phyloP scores from a whole-genome alignment of 2,797 vertebrate genomes.

The Protonibea diacanthus region DNA sequence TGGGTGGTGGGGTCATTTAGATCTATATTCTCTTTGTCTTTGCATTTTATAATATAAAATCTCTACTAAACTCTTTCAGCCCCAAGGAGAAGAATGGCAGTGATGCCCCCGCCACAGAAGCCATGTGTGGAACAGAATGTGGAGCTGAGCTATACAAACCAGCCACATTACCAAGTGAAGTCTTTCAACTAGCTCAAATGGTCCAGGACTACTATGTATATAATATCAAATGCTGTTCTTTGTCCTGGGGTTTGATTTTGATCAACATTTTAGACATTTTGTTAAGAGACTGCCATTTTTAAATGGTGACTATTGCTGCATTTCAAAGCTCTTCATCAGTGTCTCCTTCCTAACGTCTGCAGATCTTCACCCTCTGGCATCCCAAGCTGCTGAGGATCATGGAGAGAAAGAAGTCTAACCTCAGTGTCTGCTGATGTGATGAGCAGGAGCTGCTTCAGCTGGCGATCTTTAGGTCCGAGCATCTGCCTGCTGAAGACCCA shows the following conservation, averaged over 20 bases:
- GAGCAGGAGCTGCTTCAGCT: slow-evolving; percentile 88
- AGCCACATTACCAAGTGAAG: slow-evolving; percentile 82
- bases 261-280: too few species aligned
- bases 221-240: too few species aligned
- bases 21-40: too few species aligned
- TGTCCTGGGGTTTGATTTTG: too few species aligned
- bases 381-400: slow-evolving; percentile 89
- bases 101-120: slow-evolving; percentile 59
- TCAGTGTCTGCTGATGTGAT: slow-evolving; percentile 94
- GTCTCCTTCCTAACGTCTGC: slow-evolving; percentile 31
- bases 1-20: too few species aligned
- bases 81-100: slow-evolving; percentile 70
- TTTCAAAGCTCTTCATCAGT: not conserved
- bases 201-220: too few species aligned
- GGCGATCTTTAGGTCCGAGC: slow-evolving; percentile 88
- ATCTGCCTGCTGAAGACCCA: slow-evolving; percentile 97
- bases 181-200: not conserved
- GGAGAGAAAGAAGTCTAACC: slow-evolving; percentile 92
- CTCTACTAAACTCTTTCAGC: slow-evolving; percentile 31
- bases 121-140: slow-evolving; percentile 49
- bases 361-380: slow-evolving; percentile 85
- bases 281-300: too few species aligned
- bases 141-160: slow-evolving; percentile 87
- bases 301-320: too few species aligned
- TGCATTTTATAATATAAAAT: too few species aligned